phyloP scores from a whole-genome alignment of 2,888 invertebrate species.

The Brachypalpus laphriformis region DNA sequence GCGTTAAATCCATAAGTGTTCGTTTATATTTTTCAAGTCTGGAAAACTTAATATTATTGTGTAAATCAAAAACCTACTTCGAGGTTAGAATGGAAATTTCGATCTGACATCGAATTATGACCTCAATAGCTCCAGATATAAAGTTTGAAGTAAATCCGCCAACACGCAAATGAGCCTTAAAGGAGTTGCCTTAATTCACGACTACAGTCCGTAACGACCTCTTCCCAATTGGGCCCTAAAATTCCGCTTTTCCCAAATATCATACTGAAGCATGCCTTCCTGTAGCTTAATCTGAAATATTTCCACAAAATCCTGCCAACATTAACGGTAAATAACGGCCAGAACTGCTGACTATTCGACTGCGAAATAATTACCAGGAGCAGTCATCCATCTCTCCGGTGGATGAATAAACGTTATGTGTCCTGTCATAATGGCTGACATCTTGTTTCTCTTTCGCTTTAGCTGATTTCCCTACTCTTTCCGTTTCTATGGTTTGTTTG shows the following conservation, averaged over 20 bases:
- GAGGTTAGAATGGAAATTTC: too few relatives aligned
- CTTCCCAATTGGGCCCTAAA: neutral
- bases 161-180: too few relatives aligned
- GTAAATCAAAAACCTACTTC: too few relatives aligned
- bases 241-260: neutral
- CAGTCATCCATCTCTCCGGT: constrained; percentile 45
- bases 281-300: constrained; percentile 15
- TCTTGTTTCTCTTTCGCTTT: constrained; percentile 60
- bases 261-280: constrained; percentile 3
- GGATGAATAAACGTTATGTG: constrained; percentile 63
- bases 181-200: neutral
- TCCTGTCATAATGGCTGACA: constrained; percentile 67
- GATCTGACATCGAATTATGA: too few relatives aligned
- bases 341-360: constrained; percentile 67
- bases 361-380: constrained; percentile 64
- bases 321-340: constrained; percentile 51
- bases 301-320: constrained; percentile 37
- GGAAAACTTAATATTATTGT: too few relatives aligned
- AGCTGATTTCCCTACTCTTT: neutral
- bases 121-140: too few relatives aligned
- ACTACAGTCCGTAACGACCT: too few relatives aligned
- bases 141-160: too few relatives aligned
- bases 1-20: too few relatives aligned
- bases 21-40: too few relatives aligned
- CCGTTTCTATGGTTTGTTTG: constrained; percentile 28